Conservation (phyloP, 2,113 vertebrate species). For the Rhinopomastus cyanomelas region DNA sequence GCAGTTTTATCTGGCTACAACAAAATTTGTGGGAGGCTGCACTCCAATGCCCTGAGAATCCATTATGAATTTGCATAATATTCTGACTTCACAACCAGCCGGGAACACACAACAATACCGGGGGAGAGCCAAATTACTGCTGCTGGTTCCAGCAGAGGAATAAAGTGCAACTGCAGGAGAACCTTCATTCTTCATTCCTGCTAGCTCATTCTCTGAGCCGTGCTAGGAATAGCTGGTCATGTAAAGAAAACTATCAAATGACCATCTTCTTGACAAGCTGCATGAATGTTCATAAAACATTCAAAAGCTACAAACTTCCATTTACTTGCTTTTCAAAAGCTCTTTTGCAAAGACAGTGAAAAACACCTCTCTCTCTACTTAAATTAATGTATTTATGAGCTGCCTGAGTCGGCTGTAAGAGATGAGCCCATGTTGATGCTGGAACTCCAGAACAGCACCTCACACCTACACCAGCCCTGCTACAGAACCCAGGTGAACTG, state of each 20-base stretch:
- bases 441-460: background rate
- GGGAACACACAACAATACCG: background rate
- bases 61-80: background rate
- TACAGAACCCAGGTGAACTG: background rate
- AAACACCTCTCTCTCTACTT: background rate
- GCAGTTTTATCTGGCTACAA: background rate
- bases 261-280: background rate
- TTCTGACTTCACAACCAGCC: background rate
- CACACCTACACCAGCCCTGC: fast-evolving
- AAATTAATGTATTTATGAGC: background rate
- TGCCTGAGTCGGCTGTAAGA: background rate
- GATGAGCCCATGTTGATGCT: background rate
- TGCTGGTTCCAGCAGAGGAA: background rate
- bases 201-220: background rate
- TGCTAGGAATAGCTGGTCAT: background rate
- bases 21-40: background rate
- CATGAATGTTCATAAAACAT: background rate
- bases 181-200: background rate
- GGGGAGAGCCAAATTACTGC: background rate
- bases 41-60: background rate
- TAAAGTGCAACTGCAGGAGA: background rate
- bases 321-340: background rate
- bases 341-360: background rate
- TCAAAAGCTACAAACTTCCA: background rate
- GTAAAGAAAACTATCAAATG: background rate